Evolutionary conservation across 2,888 invertebrate species (phyloP).

Genomic region (Napeogenes sylphis): DNA sequence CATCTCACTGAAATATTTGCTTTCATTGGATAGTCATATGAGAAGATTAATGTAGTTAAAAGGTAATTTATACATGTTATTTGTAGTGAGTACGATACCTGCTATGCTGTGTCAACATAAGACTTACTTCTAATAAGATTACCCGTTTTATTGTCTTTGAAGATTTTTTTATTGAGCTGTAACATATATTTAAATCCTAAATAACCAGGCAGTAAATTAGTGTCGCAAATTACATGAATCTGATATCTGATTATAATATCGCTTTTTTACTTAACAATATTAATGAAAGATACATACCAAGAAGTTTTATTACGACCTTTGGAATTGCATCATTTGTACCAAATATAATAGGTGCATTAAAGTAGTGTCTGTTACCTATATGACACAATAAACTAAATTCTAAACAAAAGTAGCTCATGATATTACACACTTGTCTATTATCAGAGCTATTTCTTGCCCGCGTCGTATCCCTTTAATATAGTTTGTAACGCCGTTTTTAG

Average conservation of each 20-base stretch:
- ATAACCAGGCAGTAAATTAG: constrained; percentile 1
- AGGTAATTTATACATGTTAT: no score
- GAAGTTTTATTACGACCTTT: background rate
- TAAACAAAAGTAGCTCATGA: background rate
- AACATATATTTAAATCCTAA: background rate
- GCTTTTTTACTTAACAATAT: background rate
- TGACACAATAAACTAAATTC: no score
- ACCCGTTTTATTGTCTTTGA: constrained; percentile 6
- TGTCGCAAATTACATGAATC: background rate
- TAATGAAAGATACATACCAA: background rate
- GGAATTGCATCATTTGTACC: constrained; percentile 3
- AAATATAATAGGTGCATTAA: background rate
- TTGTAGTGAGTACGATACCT: no score
- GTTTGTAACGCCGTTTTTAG: constrained; percentile 75
- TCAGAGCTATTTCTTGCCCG: constrained; percentile 51
- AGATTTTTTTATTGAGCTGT: background rate
- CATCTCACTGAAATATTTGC: no score
- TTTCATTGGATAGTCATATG: no score
- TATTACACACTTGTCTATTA: background rate
- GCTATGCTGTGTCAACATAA: background rate
- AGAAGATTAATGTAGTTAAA: no score
- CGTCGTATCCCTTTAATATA: constrained; percentile 84
- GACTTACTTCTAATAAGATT: background rate
- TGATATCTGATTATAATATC: background rate
- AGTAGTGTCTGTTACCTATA: no score